Conservation (phyloP, 64 coral and sea anemone genomes). For the Montipora cactus region DNA sequence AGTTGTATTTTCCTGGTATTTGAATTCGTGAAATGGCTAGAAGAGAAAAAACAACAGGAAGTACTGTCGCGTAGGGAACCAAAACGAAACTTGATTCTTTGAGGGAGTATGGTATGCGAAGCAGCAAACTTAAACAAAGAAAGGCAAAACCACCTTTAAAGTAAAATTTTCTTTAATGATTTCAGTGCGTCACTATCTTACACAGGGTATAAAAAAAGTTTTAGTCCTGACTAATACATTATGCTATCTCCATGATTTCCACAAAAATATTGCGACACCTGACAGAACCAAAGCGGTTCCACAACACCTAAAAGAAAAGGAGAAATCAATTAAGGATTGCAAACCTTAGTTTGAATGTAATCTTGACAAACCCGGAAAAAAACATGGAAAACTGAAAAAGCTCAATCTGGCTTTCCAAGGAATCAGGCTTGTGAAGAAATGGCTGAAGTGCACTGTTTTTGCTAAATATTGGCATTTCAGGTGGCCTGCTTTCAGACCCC, state of each 20-base stretch:
- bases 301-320: constrained; percentile 22
- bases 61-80: no score
- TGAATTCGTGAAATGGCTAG: no score
- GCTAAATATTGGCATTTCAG: no score
- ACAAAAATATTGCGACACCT: constrained; percentile 30
- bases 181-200: background rate
- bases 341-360: background rate
- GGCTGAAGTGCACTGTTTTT: no score
- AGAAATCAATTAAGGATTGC: background rate
- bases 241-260: constrained; percentile 20
- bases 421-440: background rate
- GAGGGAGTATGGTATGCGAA: no score
- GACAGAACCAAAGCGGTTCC: constrained; percentile 33
- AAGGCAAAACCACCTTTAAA: background rate
- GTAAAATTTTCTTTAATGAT: background rate
- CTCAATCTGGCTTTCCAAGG: background rate
- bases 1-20: no score
- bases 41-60: no score
- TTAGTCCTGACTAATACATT: background rate
- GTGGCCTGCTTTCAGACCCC: no score
- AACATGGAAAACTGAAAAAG: background rate
- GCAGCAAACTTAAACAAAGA: background rate
- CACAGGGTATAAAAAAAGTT: background rate
- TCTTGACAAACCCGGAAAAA: background rate
- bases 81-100: no score